Conservation (phyloP, 1,140 invertebrate genomes). For the Plectus sambesii region DNA sequence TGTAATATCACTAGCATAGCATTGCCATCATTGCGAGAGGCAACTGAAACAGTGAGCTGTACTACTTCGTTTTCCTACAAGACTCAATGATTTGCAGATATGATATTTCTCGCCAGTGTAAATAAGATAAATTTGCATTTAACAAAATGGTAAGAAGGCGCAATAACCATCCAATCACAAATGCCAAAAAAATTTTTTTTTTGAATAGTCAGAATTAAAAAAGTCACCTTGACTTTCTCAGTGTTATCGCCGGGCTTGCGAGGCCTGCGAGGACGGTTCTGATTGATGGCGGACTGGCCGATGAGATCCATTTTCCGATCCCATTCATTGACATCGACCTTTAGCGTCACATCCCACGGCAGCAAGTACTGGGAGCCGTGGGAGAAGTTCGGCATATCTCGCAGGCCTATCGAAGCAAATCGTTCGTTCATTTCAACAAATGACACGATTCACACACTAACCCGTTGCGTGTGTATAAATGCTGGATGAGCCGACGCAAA, state of each 20-base stretch:
- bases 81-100: too few species aligned
- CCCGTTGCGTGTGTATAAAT: slow-evolving; percentile 79
- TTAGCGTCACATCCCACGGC: slow-evolving; percentile 83
- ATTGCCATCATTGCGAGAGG: too few species aligned
- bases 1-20: too few species aligned
- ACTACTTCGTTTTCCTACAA: too few species aligned
- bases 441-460: too few species aligned
- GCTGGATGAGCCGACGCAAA: slow-evolving; percentile 75
- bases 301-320: slow-evolving; percentile 48
- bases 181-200: not conserved
- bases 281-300: slow-evolving; percentile 26
- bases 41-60: too few species aligned
- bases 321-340: slow-evolving; percentile 48
- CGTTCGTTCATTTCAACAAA: too few species aligned
- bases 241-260: slow-evolving; percentile 22
- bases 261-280: slow-evolving; percentile 15
- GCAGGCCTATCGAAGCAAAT: too few species aligned
- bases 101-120: too few species aligned
- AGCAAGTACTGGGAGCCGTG: slow-evolving; percentile 76
- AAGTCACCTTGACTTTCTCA: slow-evolving; percentile 45
- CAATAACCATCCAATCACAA: too few species aligned
- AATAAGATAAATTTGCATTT: too few species aligned
- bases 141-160: too few species aligned
- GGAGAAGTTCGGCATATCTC: slow-evolving; percentile 67
- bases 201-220: slow-evolving; percentile 9